phyloP scores from a whole-genome alignment of 2,797 vertebrate genomes.

The Carcharodon carcharias region DNA sequence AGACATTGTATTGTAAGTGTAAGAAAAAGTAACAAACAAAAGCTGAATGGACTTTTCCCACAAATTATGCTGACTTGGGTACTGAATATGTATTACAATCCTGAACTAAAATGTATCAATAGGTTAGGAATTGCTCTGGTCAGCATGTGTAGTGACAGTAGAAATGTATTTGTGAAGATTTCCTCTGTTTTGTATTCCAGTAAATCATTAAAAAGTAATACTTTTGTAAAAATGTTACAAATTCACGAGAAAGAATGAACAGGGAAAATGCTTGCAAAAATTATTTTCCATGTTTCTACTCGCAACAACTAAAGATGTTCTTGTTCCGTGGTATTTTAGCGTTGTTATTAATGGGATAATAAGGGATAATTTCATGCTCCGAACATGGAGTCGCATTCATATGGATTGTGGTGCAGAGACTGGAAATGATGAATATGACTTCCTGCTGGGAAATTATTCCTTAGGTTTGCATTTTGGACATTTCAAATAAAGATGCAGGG shows the following conservation, averaged over 20 bases:
- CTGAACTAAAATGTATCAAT: background rate
- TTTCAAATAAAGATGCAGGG: background rate
- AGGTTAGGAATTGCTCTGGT: background rate
- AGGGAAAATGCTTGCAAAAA: background rate
- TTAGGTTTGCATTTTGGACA: background rate
- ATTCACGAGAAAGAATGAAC: background rate
- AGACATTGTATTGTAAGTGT: background rate
- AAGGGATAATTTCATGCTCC: background rate
- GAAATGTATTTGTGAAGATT: no score
- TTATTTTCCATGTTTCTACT: background rate
- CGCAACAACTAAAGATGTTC: background rate
- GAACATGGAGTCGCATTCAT: background rate
- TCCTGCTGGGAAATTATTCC: background rate
- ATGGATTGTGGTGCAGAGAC: background rate
- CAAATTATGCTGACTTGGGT: background rate
- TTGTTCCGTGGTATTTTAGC: background rate
- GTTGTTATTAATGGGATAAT: background rate
- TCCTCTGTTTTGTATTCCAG: background rate
- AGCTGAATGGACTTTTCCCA: background rate
- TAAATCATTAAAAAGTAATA: background rate
- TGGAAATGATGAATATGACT: background rate
- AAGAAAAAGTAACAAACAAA: background rate
- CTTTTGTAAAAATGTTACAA: background rate
- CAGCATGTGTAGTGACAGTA: background rate
- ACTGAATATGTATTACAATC: background rate